Conservation (phyloP, 2,888 invertebrate species). For the Scotopteryx bipunctaria region DNA sequence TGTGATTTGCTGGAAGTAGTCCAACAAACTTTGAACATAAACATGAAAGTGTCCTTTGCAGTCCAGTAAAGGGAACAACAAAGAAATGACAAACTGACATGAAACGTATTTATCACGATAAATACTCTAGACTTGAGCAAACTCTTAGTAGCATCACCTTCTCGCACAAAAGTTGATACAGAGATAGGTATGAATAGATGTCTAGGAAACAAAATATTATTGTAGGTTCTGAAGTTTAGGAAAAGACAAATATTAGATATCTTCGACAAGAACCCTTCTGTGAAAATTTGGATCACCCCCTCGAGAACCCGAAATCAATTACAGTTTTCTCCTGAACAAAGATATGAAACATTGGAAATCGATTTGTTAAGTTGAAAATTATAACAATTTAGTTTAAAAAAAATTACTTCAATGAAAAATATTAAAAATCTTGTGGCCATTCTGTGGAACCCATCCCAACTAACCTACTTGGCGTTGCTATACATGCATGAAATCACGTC, state of each 20-base stretch:
- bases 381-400: no score
- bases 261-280: slow-evolving; percentile 5
- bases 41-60: slow-evolving; percentile 62
- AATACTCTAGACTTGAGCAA: slow-evolving; percentile 8
- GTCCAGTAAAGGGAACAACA: slow-evolving; percentile 47
- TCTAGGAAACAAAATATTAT: no score
- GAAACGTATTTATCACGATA: slow-evolving; percentile 5
- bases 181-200: no score
- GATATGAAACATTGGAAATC: no score
- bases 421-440: no score
- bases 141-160: no score
- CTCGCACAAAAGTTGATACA: no score
- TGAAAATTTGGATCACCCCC: slow-evolving; percentile 7
- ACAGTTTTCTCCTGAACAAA: slow-evolving; percentile 12
- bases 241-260: slow-evolving; percentile 7
- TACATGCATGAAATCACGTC: no score
- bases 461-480: no score
- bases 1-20: slow-evolving; percentile 58
- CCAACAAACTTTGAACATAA: slow-evolving; percentile 68
- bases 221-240: not conserved
- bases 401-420: no score
- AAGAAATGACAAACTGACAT: slow-evolving; percentile 31
- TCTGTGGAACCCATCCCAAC: no score
- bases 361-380: no score
- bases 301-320: slow-evolving; percentile 15